Evolutionary conservation across 2,888 invertebrate genomes (phyloP).

Genomic region (Abrostola triplasia): DNA sequence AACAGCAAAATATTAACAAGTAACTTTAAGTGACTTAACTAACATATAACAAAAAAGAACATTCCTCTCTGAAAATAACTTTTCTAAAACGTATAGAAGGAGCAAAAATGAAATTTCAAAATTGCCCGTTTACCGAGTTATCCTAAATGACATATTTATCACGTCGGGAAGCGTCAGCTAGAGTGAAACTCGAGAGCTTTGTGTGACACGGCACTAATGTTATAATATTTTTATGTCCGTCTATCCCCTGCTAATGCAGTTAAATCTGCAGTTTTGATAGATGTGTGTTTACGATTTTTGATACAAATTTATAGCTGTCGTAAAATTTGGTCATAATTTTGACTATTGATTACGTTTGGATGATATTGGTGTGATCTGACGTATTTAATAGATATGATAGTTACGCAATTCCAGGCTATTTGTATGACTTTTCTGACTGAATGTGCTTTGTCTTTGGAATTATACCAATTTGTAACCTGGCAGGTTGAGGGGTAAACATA

Average conservation of each 20-base stretch:
- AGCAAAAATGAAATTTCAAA: conserved; percentile 44
- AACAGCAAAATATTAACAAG: neutral
- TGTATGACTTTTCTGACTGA: no score
- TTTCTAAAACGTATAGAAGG: conserved; percentile 5
- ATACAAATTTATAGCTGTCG: conserved; percentile 8
- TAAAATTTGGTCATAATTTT: neutral
- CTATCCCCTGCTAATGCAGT: conserved; percentile 12
- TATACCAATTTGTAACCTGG: no score
- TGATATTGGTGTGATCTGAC: neutral
- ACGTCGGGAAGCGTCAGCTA: conserved; percentile 58
- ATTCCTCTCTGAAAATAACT: neutral
- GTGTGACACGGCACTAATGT: conserved; percentile 11
- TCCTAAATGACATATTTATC: conserved; percentile 69
- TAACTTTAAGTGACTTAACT: neutral
- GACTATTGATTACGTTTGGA: neutral
- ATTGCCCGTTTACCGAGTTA: conserved; percentile 46
- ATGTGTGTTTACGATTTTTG: conserved; percentile 22
- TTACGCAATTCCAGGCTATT: no score
- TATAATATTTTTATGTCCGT: conserved; percentile 18
- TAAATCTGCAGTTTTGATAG: conserved; percentile 30
- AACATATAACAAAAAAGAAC: neutral
- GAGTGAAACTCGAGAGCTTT: conserved; percentile 40
- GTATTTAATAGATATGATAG: no score
- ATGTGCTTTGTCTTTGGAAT: no score
- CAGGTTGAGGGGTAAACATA: no score